Base-by-base conservation (phyloP, 2,113 vertebrate genomes). In the Colossoma macropomum region DNA sequence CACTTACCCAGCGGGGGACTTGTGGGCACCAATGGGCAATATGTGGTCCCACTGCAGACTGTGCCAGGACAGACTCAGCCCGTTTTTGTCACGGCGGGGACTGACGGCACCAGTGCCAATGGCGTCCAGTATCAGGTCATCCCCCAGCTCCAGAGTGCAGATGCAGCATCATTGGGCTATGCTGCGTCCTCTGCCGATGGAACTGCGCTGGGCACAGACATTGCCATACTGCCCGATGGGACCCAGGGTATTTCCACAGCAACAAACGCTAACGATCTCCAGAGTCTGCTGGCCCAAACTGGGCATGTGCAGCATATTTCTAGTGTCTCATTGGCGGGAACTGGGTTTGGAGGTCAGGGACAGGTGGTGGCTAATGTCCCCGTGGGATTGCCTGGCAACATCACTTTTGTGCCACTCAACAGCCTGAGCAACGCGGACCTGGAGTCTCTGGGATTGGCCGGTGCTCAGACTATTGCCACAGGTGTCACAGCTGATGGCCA, bases 61-160 rank as follows among this genome's bases (percentile, higher is more conserved):
- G 94, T 99, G 93, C 15, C 79, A 19, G 86, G 86, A 19, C 95
- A 96, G 92, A 99, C 95, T 93, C 97, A 99, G 87, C 97, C 98
- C 90, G 96, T 99, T 89, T 98, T 98, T 92, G 97, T 99, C 91
- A 97, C 97, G 85, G 95, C 97, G 82, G 96, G 97, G 88, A 96
- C 96, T 89, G 96, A 97, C 25, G 91, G 93, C 87, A 93, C 93
- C 73, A 92, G 96, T 83, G 95, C 96, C 93, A 97, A 98, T 85
- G 97, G 96, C 65, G 95, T 98, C 90, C 98, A 99, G 75, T 99
- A 99, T 89, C 95, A 98, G 96, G 97, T 99, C 90, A 98, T 99
- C 92, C 98, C 98, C 77, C 97, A 99, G 92, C 97, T 99, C 90
- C 97, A 98, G 91, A 96, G 97, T 77, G 92, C 96, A 71, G 97